These are phyloP conservation scores for Crocidura indochinensis DNA, from an alignment of 2,797 vertebrate genomes.

Conservation along the genomic window DNA sequence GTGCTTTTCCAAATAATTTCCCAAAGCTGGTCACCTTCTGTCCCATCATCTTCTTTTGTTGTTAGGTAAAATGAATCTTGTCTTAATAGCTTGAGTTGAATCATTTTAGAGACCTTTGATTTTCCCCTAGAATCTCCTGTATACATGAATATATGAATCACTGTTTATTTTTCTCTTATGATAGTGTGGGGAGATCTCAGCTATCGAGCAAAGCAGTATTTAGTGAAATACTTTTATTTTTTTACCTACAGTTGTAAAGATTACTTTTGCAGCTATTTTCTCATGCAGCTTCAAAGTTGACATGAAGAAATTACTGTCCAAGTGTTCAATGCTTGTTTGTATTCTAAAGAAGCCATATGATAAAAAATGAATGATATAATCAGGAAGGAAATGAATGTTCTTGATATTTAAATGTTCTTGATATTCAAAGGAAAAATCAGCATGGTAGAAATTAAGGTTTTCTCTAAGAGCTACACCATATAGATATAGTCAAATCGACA, in stretches of 20 bases:
- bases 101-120: not conserved
- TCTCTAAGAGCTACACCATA: not conserved
- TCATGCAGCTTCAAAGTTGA: not conserved
- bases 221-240: not conserved
- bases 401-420: not conserved
- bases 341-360: not conserved
- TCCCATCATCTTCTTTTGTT: not conserved
- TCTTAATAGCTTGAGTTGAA: not conserved
- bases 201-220: not conserved
- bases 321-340: not conserved
- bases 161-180: not conserved
- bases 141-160: not conserved
- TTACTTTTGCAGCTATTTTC: slow-evolving; percentile 11
- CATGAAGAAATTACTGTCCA: not conserved
- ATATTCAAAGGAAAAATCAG: slow-evolving; percentile 31
- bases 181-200: not conserved
- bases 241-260: not conserved
- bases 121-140: not conserved
- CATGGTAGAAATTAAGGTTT: not conserved
- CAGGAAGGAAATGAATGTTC: not conserved
- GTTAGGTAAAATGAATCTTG: not conserved
- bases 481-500: not conserved
- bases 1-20: not conserved
- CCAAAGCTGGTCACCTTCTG: not conserved
- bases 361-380: slow-evolving; percentile 28